phyloP scores from a whole-genome alignment of 2,888 invertebrate genomes.

The Acrocera orbiculus region DNA sequence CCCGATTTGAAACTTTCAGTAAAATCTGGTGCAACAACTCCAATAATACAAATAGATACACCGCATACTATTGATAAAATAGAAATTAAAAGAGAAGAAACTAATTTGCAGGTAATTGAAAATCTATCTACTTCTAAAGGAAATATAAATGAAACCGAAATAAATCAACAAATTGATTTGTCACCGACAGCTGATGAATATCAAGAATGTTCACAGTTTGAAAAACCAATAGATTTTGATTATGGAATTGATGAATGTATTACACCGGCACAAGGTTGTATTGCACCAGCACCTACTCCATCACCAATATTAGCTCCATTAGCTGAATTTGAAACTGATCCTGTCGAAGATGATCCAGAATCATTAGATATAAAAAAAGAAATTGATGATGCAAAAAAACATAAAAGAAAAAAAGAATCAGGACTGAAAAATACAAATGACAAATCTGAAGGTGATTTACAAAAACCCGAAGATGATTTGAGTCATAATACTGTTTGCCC shows the following conservation, averaged over 20 bases:
- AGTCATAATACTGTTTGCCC: constrained; percentile 77
- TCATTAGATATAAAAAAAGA: constrained; percentile 24
- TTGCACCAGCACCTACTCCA: constrained; percentile 28
- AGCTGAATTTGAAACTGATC: constrained; percentile 50
- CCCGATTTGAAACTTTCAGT: too few relatives aligned
- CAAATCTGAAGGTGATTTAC: constrained; percentile 11
- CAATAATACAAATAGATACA: too few relatives aligned
- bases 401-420: constrained; percentile 22
- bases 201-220: constrained; percentile 25
- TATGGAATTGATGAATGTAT: constrained; percentile 22
- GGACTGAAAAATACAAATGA: constrained; percentile 19
- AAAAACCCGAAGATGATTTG: constrained; percentile 15
- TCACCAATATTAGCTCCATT: constrained; percentile 41
- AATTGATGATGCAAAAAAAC: constrained; percentile 16
- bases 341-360: constrained; percentile 47
- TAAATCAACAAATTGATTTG: constrained; percentile 23
- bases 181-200: constrained; percentile 30
- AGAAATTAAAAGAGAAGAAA: too few relatives aligned
- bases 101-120: too few relatives aligned
- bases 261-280: constrained; percentile 19
- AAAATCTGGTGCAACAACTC: too few relatives aligned
- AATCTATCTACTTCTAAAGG: too few relatives aligned
- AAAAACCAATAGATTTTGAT: constrained; percentile 18
- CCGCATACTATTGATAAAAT: too few relatives aligned
- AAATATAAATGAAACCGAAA: too few relatives aligned